phyloP scores from a whole-genome alignment of 2,888 invertebrate species.

The Dastarcus helophoroides region DNA sequence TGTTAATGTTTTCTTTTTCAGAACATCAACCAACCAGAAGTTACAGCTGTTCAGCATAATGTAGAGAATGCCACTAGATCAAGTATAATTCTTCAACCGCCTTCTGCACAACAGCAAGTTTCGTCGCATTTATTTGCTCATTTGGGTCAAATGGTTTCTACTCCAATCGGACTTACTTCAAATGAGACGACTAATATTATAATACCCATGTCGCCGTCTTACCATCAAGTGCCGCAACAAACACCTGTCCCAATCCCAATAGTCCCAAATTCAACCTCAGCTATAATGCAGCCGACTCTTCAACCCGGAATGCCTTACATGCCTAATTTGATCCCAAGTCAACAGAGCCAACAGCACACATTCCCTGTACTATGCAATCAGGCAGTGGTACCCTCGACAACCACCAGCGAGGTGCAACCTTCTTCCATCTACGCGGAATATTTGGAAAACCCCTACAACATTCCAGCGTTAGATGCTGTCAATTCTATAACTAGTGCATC shows the following conservation, averaged over 20 bases:
- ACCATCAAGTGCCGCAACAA: no score
- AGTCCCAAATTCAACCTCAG: constrained; percentile 14
- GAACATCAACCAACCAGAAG: constrained; percentile 3
- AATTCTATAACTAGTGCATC: no score
- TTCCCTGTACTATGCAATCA: constrained; percentile 32
- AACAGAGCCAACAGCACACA: constrained; percentile 23
- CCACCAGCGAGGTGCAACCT: constrained; percentile 23
- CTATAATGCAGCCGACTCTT: constrained; percentile 22
- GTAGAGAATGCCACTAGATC: constrained; percentile 34
- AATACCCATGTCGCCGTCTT: no score
- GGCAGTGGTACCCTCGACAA: constrained; percentile 19
- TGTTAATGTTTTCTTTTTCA: constrained; percentile 2
- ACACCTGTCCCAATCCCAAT: constrained; percentile 9
- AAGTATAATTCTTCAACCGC: constrained; percentile 46
- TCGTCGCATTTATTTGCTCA: constrained; percentile 40
- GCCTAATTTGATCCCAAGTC: constrained; percentile 19
- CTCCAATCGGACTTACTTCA: constrained; percentile 48
- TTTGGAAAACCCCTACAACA: constrained; percentile 45
- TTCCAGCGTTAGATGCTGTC: no score
- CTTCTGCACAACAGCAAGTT: constrained; percentile 30
- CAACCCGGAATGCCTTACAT: constrained; percentile 27
- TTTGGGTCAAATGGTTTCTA: constrained; percentile 52
- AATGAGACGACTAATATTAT: no score
- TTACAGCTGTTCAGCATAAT: constrained; percentile 26
- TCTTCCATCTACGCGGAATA: constrained; percentile 44